Evolutionary conservation across 1,140 invertebrate genomes (phyloP), one percentile per base, ranked within the genome.

Genomic region (Pseudomyrmex sp.): DNA sequence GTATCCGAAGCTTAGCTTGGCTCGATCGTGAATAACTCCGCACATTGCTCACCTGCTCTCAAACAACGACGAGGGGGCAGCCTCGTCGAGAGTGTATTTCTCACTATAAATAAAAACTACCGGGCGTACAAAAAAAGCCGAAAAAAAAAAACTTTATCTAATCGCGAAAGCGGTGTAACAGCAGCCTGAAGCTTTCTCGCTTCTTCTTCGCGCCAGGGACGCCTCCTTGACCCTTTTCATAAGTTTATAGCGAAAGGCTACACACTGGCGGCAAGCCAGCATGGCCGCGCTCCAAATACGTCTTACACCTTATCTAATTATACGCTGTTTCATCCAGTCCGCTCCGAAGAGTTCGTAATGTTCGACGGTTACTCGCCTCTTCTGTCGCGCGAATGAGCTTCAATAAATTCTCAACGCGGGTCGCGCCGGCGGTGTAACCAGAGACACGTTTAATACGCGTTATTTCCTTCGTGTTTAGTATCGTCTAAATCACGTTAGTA

Each of bases 221-320:
- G 90, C 89, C 86, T 86, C 86, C 85, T 89, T 85, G 79, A 82
- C 85, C 88, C 89, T 88, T 79, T 89, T 89, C 70, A 59, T 82
- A 79, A 68, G 75, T 89, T 84, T 86, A 88, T 86, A 85, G 72
- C 84, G 69, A 89, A 90, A 92, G 91, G 90, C 91, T 90, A 88
- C 93, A 91, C 88, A 76, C 87, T 93, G 93, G 93, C 93, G 70
- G 66, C 13, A 44, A 59, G 91, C 93, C 93, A 94, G 92, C 89
- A 92, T 94, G 93, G 93, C 93, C 89, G 80, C 89, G 90, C 91
- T 94, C 93, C 93, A 93, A 94, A 93, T 93, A 93, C 93, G 92
- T 93, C 93, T 94, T 93, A 92, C 91, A 93, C 92, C 92, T 92
- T 93, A 93, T 93, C 93, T 93, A 93, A 93, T 93, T 93, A 92